Conservation (phyloP, 1,140 invertebrate genomes). For the Drosophila cardini region DNA sequence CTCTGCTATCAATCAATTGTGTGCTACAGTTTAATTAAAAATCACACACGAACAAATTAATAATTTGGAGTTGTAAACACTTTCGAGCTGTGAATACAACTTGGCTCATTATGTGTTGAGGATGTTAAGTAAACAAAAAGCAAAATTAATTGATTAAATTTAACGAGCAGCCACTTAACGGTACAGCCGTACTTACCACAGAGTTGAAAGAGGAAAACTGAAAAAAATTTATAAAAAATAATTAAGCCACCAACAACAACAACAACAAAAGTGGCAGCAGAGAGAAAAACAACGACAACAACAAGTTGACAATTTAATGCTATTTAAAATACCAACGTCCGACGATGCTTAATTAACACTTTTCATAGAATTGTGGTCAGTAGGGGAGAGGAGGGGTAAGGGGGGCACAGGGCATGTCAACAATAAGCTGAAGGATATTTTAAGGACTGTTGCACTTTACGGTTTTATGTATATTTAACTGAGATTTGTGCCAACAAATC, state of each 20-base stretch:
- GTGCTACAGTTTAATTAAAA: slow-evolving; percentile 13
- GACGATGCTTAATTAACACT: slow-evolving; percentile 73
- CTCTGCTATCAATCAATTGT: no score
- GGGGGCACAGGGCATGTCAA: slow-evolving; percentile 50
- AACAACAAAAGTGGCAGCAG: slow-evolving; percentile 41
- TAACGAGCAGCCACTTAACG: slow-evolving; percentile 59
- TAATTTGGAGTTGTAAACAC: slow-evolving; percentile 35
- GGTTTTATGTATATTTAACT: slow-evolving; percentile 60
- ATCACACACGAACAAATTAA: slow-evolving; percentile 39
- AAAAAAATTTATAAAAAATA: slow-evolving; percentile 65
- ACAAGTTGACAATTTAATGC: slow-evolving; percentile 70
- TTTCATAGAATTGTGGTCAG: slow-evolving; percentile 30
- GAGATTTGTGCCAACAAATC: slow-evolving; percentile 57
- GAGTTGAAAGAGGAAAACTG: slow-evolving; percentile 42
- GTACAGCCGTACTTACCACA: slow-evolving; percentile 20
- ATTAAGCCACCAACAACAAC: slow-evolving; percentile 62
- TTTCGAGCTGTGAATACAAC: slow-evolving; percentile 18
- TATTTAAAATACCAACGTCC: slow-evolving; percentile 48
- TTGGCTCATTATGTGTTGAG: slow-evolving; percentile 12
- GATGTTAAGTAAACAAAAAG: slow-evolving; percentile 30
- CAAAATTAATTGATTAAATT: slow-evolving; percentile 70
- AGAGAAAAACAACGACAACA: slow-evolving; percentile 27
- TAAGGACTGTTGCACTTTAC: slow-evolving; percentile 44
- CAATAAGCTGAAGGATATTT: slow-evolving; percentile 51
- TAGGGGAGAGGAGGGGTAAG: slow-evolving; percentile 1